A percentile compares a stretch with the other conserved stretches of the same genome.
Conservation (phyloP, 2,888 invertebrate genomes). For the Helleia helle region DNA sequence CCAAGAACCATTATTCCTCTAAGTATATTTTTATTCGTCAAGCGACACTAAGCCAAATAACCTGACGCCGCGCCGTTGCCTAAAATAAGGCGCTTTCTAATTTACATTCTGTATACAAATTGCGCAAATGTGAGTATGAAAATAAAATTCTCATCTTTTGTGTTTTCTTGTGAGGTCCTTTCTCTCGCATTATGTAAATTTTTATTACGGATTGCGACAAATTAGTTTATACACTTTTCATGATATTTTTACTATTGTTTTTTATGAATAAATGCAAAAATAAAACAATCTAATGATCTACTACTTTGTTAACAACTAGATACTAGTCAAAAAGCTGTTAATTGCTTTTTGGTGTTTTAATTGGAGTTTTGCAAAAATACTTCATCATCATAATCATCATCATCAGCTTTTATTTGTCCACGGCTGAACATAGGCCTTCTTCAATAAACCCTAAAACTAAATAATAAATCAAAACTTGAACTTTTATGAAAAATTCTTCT, state of each 20-base stretch:
- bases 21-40: constrained; percentile 46
- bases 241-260: not conserved
- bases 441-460: too few species aligned
- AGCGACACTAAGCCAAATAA: constrained; percentile 59
- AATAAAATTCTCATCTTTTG: constrained; percentile 65
- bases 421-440: too few species aligned
- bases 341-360: too few species aligned
- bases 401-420: too few species aligned
- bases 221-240: constrained; percentile 35
- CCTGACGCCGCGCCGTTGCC: constrained; percentile 54
- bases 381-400: too few species aligned
- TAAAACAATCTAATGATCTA: too few species aligned
- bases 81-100: constrained; percentile 66
- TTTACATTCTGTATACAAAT: constrained; percentile 72
- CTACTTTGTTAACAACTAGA: too few species aligned
- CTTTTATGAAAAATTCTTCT: too few species aligned
- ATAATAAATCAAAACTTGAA: too few species aligned
- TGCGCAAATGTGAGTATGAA: constrained; percentile 66
- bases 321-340: too few species aligned
- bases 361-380: too few species aligned
- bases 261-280: too few species aligned
- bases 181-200: constrained; percentile 65
- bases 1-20: constrained; percentile 42
- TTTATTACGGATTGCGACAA: constrained; percentile 57
- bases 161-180: constrained; percentile 56